Evolutionary conservation across 2,797 vertebrate species (phyloP).

Genomic region (Anguilla marmorata): DNA sequence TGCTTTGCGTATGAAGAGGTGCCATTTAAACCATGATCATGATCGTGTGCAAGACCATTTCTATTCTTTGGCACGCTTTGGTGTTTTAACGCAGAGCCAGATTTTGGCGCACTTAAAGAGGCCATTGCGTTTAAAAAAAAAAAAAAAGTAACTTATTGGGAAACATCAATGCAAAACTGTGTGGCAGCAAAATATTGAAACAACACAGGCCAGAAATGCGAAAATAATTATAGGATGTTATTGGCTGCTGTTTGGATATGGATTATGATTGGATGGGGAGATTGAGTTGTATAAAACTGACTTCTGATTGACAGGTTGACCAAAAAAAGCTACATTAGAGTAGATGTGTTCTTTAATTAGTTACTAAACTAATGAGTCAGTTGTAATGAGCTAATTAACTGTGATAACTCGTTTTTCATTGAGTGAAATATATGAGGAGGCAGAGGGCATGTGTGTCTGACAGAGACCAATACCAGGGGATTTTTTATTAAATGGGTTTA

Average conservation of each 20-base stretch:
- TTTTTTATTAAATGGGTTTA: neutral
- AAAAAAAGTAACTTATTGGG: too few relatives aligned
- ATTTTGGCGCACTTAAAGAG: neutral
- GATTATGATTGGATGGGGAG: neutral
- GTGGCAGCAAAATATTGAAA: neutral
- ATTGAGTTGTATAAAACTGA: neutral
- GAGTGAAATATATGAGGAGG: neutral
- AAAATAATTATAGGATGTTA: neutral
- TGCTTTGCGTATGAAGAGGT: neutral
- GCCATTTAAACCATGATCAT: neutral
- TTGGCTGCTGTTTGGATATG: neutral
- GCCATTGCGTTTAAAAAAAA: neutral
- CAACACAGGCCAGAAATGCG: neutral
- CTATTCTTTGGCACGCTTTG: neutral
- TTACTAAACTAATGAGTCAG: conserved; percentile 2
- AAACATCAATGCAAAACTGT: neutral
- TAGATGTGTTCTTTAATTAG: conserved; percentile 1
- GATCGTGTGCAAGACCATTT: neutral
- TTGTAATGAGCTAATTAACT: neutral
- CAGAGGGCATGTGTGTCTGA: neutral
- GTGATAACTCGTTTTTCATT: neutral
- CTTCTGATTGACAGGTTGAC: neutral
- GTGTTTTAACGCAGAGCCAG: neutral
- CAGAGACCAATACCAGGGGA: neutral
- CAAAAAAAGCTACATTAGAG: neutral